phyloP scores from a whole-genome alignment of 1,140 invertebrate species.

The Neodiprion lecontei region DNA sequence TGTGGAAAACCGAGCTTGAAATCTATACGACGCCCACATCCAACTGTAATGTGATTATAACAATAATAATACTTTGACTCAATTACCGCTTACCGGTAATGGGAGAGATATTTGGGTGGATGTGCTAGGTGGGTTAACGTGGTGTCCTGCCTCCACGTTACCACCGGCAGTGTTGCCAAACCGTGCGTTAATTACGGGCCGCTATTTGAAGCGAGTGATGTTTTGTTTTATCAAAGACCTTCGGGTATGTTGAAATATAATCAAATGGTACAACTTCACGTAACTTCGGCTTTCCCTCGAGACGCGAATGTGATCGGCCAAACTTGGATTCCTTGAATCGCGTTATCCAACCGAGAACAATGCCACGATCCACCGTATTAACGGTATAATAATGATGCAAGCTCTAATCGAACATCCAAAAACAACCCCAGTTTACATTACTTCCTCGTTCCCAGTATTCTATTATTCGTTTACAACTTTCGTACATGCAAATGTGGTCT shows the following conservation, averaged over 20 bases:
- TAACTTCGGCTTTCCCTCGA: background rate
- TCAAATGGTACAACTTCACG: background rate
- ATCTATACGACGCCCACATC: background rate
- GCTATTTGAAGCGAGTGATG: background rate
- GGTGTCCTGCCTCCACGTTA: background rate
- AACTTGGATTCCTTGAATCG: background rate
- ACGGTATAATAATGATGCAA: background rate
- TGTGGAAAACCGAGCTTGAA: background rate
- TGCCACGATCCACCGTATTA: background rate
- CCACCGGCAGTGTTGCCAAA: background rate
- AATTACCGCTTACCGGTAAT: constrained; percentile 2
- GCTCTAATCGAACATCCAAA: background rate
- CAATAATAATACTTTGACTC: background rate
- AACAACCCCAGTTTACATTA: background rate
- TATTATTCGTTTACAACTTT: no score
- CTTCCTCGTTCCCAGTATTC: no score
- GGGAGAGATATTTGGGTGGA: background rate
- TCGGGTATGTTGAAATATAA: background rate
- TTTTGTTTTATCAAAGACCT: background rate
- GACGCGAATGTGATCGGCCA: background rate
- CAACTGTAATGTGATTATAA: background rate
- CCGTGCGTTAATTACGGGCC: background rate
- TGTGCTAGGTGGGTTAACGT: background rate
- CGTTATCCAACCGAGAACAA: background rate
- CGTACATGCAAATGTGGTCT: no score